Conservation (phyloP, 2,888 invertebrate species). For the Iselma pallidipennis region DNA sequence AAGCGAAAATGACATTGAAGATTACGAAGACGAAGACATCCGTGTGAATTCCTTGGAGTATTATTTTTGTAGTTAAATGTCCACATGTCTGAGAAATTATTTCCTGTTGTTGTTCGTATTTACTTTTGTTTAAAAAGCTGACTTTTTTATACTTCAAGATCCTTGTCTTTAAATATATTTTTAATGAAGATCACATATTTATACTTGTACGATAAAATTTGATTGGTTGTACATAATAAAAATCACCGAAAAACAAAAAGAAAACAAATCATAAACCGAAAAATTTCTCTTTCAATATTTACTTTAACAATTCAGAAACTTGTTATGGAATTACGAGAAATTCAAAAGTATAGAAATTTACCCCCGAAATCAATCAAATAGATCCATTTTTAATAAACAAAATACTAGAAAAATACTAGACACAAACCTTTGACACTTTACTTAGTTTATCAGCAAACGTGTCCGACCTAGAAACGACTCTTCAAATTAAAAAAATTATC, state of each 20-base stretch:
- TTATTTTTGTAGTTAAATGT: no score
- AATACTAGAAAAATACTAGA: neutral
- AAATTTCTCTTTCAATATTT: neutral
- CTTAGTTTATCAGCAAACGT: neutral
- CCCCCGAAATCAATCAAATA: no score
- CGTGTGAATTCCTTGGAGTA: no score
- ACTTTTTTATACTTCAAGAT: neutral
- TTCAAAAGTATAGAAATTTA: no score
- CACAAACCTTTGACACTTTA: neutral
- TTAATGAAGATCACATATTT: neutral
- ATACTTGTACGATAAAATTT: neutral
- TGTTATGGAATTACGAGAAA: no score
- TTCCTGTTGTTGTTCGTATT: no score
- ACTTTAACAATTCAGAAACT: no score
- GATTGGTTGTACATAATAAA: neutral
- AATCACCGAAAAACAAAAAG: neutral
- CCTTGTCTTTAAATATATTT: neutral
- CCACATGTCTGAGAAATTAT: no score
- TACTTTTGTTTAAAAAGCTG: no score
- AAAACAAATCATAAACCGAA: neutral
- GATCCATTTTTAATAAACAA: no score
- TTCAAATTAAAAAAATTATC: neutral
- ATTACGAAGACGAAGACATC: no score
- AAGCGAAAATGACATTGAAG: no score
- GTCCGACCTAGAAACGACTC: neutral